Base-by-base conservation (phyloP, 2,113 vertebrate genomes). In the Paratilapia polleni region DNA sequence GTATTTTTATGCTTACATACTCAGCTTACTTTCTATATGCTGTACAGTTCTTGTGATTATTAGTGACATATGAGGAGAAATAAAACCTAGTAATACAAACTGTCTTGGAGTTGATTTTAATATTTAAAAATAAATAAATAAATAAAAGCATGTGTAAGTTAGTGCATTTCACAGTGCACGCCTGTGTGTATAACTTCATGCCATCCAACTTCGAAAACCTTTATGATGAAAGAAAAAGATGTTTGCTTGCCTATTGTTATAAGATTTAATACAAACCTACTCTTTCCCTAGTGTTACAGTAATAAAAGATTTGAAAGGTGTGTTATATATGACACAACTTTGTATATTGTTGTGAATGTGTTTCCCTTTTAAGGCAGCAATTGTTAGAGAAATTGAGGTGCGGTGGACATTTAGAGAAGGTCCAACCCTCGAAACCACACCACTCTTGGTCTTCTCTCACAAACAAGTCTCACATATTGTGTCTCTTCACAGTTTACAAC, bases 391-490 rank as follows among this genome's bases (percentile, higher is more conserved):
- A 70, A 17, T 8, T 26, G 19, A 41, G n/a, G 11, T 49, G 28
- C 5, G 34, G 0, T 12, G 28, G 17, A 80, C 84, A 61, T 77
- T 77, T 8, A 59, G 41, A 19, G n/a, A 28, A 8, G 3, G 26
- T 75, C 66, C 88, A 88, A 57, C 89, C 84, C 19, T 54, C 5
- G 56, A 88, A 90, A 94, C 86, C 76, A 36, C 34, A 73, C 19
- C 47, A 20, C 41, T 31, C 24, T 80, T 84, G 81, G 73, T 87
- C 63, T 66, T 63, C 22, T 76, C 28, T 82, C 52, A 80, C 80
- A 92, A 90, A 90, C 86, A 92, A 43, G 38, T 22, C 13, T 82
- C 70, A 61, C 43, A 57, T 62, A 85, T 86, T 75, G n/a, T 26
- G 66, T 80, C 26, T 62, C 36, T 63, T 87, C 58, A 83, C 52